Conservation (phyloP, 2,888 invertebrate genomes). For the Drosophila subquinaria region DNA sequence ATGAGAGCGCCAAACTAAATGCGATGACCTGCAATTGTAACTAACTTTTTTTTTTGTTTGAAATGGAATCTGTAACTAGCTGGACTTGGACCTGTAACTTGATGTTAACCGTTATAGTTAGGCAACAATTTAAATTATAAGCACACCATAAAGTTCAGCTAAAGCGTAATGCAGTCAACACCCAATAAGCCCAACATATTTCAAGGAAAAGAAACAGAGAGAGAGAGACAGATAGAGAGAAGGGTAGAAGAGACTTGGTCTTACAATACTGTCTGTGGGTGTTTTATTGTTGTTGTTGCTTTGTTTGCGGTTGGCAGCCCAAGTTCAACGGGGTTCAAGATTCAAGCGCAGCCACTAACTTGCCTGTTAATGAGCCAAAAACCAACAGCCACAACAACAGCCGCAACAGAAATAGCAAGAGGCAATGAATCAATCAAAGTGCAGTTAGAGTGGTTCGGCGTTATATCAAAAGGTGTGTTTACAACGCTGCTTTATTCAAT, state of each 20-base stretch:
- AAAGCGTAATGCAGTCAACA: slow-evolving; percentile 58
- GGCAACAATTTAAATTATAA: slow-evolving; percentile 68
- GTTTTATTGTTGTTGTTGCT: slow-evolving; percentile 45
- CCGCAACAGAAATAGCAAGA: slow-evolving; percentile 11
- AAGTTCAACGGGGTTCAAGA: slow-evolving; percentile 71
- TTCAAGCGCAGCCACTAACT: slow-evolving; percentile 65
- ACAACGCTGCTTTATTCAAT: slow-evolving; percentile 23
- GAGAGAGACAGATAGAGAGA: neutral
- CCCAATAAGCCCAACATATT: slow-evolving; percentile 28
- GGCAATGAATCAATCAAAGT: slow-evolving; percentile 69
- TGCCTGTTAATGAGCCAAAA: slow-evolving; percentile 50
- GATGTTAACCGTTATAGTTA: slow-evolving; percentile 71
- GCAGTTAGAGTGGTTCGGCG: slow-evolving; percentile 62
- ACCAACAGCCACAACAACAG: slow-evolving; percentile 22
- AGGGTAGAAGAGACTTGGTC: neutral
- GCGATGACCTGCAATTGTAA: slow-evolving; percentile 56
- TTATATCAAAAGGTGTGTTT: slow-evolving; percentile 25
- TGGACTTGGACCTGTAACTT: slow-evolving; percentile 18
- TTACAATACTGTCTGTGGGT: slow-evolving; percentile 47
- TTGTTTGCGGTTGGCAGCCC: slow-evolving; percentile 72
- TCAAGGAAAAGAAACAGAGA: slow-evolving; percentile 1
- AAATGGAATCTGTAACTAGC: slow-evolving; percentile 46
- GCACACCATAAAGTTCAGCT: slow-evolving; percentile 67
- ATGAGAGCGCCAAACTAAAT: slow-evolving; percentile 50
- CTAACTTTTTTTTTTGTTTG: neutral